Percentiles rank a stretch among this genome's conserved stretches.
Conservation (phyloP, 2,797 vertebrate species). For the Microctenopoma lineatum region DNA sequence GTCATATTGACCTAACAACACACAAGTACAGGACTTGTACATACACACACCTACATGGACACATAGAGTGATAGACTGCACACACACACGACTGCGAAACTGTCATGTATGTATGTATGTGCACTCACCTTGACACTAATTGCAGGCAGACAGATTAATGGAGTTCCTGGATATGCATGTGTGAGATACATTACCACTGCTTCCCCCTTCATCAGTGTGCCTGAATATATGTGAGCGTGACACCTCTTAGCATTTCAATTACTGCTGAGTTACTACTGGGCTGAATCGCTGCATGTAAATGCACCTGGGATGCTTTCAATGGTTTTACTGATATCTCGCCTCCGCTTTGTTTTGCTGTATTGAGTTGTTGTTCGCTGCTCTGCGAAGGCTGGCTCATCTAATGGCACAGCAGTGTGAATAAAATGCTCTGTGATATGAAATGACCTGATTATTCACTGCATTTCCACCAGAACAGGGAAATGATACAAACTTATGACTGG, state of each 20-base stretch:
- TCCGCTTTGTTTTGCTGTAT: not conserved
- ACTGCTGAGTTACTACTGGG: constrained; percentile 26
- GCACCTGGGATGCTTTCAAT: constrained; percentile 4
- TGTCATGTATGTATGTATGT: not conserved
- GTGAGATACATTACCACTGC: constrained; percentile 32
- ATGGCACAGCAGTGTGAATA: not conserved
- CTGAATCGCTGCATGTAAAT: constrained; percentile 38
- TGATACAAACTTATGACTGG: too few relatives aligned
- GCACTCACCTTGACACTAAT: constrained; percentile 49
- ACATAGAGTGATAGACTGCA: not conserved
- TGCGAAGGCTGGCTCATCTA: not conserved
- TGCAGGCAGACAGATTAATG: constrained; percentile 44
- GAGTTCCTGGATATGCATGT: constrained; percentile 35
- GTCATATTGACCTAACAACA: not conserved
- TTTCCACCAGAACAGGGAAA: too few relatives aligned
- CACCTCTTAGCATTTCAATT: constrained; percentile 30
- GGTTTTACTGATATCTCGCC: not conserved
- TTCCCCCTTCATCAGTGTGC: constrained; percentile 28
- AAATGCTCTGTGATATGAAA: not conserved
- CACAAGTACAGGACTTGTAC: not conserved
- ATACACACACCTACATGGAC: not conserved
- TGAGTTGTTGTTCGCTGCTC: too few relatives aligned
- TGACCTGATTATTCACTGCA: too few relatives aligned
- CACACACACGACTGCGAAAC: not conserved
- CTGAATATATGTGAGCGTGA: not conserved